Evolutionary conservation across 1,140 invertebrate genomes (phyloP), one percentile per base, ranked within the genome.

Genomic region (Cepaea nemoralis): DNA sequence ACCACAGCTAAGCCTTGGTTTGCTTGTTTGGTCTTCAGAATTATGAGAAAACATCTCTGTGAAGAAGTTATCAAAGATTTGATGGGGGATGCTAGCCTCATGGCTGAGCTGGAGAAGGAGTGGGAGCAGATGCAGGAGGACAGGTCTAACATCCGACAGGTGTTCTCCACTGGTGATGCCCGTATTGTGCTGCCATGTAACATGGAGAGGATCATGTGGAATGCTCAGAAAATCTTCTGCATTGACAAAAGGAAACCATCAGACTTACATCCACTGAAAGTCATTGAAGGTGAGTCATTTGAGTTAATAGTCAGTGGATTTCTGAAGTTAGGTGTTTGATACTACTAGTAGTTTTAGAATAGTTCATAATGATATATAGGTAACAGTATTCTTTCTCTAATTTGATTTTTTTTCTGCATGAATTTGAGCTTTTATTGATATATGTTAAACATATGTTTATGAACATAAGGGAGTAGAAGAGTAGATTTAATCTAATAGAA

Each of bases 171-270:
- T 22, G 94, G 94, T 19, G 94, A 95, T 86, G 93, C 92, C 50
- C 94, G 94, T 85, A 92, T 99, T 70, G 97, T 99, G 86, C 89
- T 99, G 67, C 99, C 99, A 0, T 99, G 98, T 87, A 99, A 99
- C 92, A 93, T 99, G 31, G 95, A 97, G 85, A 94, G 99, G 86
- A 98, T 99, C 95, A 99, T 99, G 87, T 99, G 98, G 98, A 99
- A 99, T 92, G 98, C 98, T 0, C 98, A 99, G 90, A 99, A 99
- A 89, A 99, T 99, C 88, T 99, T 99, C 93, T 97, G 99, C 87
- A 99, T 99, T 71, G 86, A 99, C 87, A 96, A 96, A 86, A 93
- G 97, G 70, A 94, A 95, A 79, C 96, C 96, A 1, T 98, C 97
- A 2, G 97, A 99, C 93, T 93, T 99, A 0, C 97, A 96, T 89